These are phyloP conservation scores for Periophthalmus magnuspinnatus DNA, from an alignment of 2,797 vertebrate genomes.

Conservation along the genomic window DNA sequence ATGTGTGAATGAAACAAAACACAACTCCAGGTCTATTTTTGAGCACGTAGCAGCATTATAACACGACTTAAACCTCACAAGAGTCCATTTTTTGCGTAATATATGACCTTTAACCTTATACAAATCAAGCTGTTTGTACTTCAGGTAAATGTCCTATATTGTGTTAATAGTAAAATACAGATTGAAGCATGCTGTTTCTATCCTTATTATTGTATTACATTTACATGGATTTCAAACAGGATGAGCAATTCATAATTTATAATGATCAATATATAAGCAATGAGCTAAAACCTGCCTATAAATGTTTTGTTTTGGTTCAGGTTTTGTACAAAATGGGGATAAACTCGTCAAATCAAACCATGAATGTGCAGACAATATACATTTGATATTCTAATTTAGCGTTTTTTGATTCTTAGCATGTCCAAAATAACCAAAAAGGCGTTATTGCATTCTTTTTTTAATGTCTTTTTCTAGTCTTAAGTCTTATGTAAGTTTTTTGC, in stretches of 20 bases:
- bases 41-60: too few relatives aligned
- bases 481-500: background rate
- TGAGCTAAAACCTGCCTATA: background rate
- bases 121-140: background rate
- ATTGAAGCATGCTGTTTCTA: background rate
- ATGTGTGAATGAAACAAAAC: too few relatives aligned
- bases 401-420: too few relatives aligned
- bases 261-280: background rate
- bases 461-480: background rate
- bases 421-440: too few relatives aligned
- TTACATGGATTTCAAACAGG: too few relatives aligned
- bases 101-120: background rate
- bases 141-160: background rate
- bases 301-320: background rate
- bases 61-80: too few relatives aligned
- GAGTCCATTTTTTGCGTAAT: too few relatives aligned
- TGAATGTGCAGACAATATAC: too few relatives aligned
- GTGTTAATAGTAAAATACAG: constrained; percentile 30
- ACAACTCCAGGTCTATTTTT: too few relatives aligned
- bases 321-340: background rate
- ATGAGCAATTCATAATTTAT: background rate
- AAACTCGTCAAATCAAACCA: background rate
- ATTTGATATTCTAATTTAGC: too few relatives aligned
- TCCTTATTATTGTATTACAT: background rate
- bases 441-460: background rate